phyloP scores from a whole-genome alignment of 2,888 invertebrate species.

The Sepiola atlantica region DNA sequence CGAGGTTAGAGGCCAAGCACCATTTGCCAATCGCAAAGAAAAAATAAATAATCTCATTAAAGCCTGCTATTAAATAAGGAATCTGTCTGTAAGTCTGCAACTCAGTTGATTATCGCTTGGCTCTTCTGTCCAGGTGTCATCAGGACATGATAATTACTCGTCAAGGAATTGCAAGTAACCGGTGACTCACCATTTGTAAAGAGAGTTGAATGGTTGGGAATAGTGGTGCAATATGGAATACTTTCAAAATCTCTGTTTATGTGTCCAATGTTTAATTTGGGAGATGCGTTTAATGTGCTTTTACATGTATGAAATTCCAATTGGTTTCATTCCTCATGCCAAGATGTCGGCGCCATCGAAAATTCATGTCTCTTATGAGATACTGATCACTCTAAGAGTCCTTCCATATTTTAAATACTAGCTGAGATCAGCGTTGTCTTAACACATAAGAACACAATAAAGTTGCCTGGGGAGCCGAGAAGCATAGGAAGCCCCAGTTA shows the following conservation, averaged over 20 bases:
- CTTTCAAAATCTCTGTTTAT: neutral
- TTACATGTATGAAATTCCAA: neutral
- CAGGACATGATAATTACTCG: neutral
- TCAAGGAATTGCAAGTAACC: neutral
- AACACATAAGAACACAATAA: too few relatives aligned
- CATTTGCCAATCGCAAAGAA: neutral
- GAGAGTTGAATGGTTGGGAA: neutral
- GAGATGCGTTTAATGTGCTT: neutral
- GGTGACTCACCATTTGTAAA: neutral
- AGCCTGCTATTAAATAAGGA: neutral
- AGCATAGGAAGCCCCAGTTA: too few relatives aligned
- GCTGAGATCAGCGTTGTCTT: neutral
- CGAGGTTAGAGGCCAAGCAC: neutral
- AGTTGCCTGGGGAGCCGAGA: too few relatives aligned
- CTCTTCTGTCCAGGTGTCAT: neutral
- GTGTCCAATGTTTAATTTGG: neutral
- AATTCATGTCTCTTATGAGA: neutral
- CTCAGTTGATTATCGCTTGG: neutral
- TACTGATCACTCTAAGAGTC: neutral
- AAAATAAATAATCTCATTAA: neutral
- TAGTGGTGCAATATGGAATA: neutral
- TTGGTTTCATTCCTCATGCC: neutral
- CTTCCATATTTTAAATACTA: neutral
- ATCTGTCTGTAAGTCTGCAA: neutral
- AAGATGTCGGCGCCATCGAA: neutral